Percentiles rank a stretch among this genome's conserved stretches.
Conservation (phyloP, 2,888 invertebrate species). For the Drosophila maculinotata region DNA sequence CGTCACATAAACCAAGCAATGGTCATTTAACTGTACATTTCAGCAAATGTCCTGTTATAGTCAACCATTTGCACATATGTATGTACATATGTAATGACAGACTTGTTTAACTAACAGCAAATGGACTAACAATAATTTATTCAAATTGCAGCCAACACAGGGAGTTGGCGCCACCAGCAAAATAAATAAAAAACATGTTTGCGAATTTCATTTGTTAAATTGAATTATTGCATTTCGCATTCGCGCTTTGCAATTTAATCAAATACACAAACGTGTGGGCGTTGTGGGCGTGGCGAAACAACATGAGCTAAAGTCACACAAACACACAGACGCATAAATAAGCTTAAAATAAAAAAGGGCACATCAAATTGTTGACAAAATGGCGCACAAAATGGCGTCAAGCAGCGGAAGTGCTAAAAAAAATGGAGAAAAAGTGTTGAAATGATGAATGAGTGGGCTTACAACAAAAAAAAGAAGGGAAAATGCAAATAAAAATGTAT, state of each 20-base stretch:
- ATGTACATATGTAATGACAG: constrained; percentile 9
- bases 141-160: constrained; percentile 9
- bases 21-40: constrained; percentile 15
- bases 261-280: constrained; percentile 30
- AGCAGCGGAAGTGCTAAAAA: constrained; percentile 26
- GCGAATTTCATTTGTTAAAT: constrained; percentile 48
- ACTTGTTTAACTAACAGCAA: constrained; percentile 10
- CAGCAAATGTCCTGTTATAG: constrained; percentile 10
- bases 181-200: constrained; percentile 4
- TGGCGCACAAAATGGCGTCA: constrained; percentile 54
- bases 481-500: constrained; percentile 28
- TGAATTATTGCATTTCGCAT: constrained; percentile 37
- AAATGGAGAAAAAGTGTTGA: constrained; percentile 31
- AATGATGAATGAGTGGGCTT: constrained; percentile 55
- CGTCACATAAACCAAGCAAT: constrained; percentile 2
- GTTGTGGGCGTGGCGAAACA: constrained; percentile 12
- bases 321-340: constrained; percentile 20
- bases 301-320: constrained; percentile 6
- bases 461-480: background rate
- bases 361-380: constrained; percentile 31
- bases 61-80: constrained; percentile 10
- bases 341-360: constrained; percentile 23
- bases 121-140: constrained; percentile 13
- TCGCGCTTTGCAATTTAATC: constrained; percentile 29
- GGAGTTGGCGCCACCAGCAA: background rate